Evolutionary conservation across 2,797 vertebrate genomes (phyloP).

Genomic region (Florisuga fusca): DNA sequence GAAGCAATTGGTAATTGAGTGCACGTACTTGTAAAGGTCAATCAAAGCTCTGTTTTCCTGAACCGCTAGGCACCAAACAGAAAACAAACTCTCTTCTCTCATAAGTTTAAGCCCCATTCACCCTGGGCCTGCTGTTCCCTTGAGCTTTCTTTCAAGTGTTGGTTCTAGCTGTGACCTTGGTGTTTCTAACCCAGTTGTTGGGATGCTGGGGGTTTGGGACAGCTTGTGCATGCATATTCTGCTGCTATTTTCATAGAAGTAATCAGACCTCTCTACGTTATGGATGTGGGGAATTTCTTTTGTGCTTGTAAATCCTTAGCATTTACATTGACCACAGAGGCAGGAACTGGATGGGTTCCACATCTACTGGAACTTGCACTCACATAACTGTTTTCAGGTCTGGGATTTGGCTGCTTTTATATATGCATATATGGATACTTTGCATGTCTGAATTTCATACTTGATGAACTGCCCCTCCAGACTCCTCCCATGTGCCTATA

Average conservation of each 20-base stretch:
- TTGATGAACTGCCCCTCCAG: not conserved
- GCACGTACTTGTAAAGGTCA: not conserved
- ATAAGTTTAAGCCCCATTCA: not conserved
- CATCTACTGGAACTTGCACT: not conserved
- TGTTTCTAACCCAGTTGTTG: not conserved
- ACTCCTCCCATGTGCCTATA: not conserved
- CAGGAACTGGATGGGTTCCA: not conserved
- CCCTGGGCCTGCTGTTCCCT: not conserved
- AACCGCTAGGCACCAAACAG: not conserved
- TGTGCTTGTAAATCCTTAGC: not conserved
- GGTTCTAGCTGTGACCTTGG: not conserved
- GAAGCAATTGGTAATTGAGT: not conserved
- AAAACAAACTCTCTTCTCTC: not conserved
- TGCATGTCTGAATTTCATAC: rapidly evolving
- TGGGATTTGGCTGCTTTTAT: not conserved
- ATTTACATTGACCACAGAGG: not conserved
- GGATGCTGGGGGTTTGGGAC: not conserved
- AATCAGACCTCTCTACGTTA: not conserved
- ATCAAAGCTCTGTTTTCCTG: not conserved
- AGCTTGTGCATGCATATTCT: not conserved
- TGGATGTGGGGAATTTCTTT: not conserved
- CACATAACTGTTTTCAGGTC: not conserved
- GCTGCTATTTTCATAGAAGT: not conserved
- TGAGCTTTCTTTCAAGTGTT: not conserved
- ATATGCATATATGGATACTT: rapidly evolving